Base-by-base conservation (phyloP, 2,888 invertebrate species). In the Hemistola chrysoprasaria region DNA sequence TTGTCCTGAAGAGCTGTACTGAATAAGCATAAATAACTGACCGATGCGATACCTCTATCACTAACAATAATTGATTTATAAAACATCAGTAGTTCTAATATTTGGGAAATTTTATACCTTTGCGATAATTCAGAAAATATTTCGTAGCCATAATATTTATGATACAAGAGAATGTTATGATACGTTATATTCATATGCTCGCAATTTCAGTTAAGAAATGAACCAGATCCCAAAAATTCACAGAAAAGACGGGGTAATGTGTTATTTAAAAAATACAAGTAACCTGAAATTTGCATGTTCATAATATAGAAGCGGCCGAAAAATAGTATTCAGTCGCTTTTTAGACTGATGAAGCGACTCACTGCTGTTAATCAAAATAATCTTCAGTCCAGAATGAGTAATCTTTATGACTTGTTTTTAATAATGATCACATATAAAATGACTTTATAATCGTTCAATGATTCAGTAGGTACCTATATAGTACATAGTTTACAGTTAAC, bases 141-240 rank as follows among this genome's bases (percentile, higher is more conserved):
- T 40, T 46, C 41, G 44, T 40, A 26, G 25, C 32, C 40, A 28
- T 27, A 4, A 37, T 40, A 55, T 54, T 65, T 64, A 58, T 60
- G 55, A 53, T 38, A 55, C 46, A 26, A 30, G 22, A 40, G 11
- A 41, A 40, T 40, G 47, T 40, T 40, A 48, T 38, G 40, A 34
- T 45, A n/a, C n/a, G 37, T 43, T 41, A 10, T 34, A 32, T 47
- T 32, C 25, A n/a, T n/a, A n/a, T n/a, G n/a, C n/a, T n/a, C n/a
- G n/a, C n/a, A n/a, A n/a, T n/a, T n/a, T n/a, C n/a, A n/a, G n/a
- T n/a, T n/a, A n/a, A n/a, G n/a, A n/a, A n/a, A n/a, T n/a, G n/a
- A n/a, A n/a, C n/a, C n/a, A n/a, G n/a, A n/a, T n/a, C n/a, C n/a
- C n/a, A n/a, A n/a, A n/a, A n/a, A n/a, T n/a, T n/a, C n/a, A n/a